Conservation (phyloP, 2,797 vertebrate genomes). For the Anas flavirostris region DNA sequence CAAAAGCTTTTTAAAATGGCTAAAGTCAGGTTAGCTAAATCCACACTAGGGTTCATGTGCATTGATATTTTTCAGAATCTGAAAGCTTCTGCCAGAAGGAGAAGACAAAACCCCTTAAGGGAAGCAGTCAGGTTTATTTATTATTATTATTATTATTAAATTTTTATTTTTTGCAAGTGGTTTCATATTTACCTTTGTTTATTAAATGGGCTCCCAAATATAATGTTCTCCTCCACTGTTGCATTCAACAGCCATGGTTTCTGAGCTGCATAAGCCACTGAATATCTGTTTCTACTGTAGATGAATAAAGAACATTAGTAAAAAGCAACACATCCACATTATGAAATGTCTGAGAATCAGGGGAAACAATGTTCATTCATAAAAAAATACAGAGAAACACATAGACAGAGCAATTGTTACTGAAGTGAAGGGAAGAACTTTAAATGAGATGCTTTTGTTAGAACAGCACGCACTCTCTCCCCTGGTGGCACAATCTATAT, state of each 20-base stretch:
- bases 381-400: neutral
- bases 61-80: neutral
- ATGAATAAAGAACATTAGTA: neutral
- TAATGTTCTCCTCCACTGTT: constrained; percentile 98
- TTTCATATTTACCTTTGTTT: constrained; percentile 88
- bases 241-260: constrained; percentile 98
- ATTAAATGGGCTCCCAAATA: constrained; percentile 93
- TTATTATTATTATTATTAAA: too few relatives aligned
- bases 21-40: neutral
- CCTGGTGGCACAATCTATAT: neutral
- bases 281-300: constrained; percentile 90
- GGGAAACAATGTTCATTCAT: neutral
- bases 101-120: neutral
- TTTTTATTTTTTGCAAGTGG: neutral
- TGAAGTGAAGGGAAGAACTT: neutral
- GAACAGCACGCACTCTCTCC: constrained; percentile 46
- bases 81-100: neutral
- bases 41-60: neutral
- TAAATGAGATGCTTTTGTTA: constrained; percentile 37
- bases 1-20: neutral
- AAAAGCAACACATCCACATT: neutral
- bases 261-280: constrained; percentile 96
- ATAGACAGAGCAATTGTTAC: neutral
- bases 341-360: neutral
- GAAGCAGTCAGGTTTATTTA: neutral